Base-by-base conservation (phyloP, 2,797 vertebrate genomes). In the Philypnodon macrostomus region DNA sequence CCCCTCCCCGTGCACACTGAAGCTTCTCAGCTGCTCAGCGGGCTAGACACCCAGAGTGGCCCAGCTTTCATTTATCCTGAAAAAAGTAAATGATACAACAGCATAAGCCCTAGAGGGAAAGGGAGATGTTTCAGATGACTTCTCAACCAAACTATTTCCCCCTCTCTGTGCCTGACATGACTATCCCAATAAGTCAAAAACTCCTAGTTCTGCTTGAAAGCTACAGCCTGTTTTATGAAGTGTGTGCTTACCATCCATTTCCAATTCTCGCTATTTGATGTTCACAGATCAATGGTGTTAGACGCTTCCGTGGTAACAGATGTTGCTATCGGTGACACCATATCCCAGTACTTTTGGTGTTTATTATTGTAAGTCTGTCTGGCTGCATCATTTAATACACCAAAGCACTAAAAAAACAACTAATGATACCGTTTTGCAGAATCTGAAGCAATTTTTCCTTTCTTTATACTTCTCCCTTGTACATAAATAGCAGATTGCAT, bases 11-110 rank as follows among this genome's bases (percentile, higher is more conserved):
- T 47, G 57, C 63, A 52, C 27, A 34, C 49, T 42, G 50, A 75
- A 47, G 73, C 63, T 64, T 74, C 70, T 51, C 23, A n/a, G n/a
- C n/a, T 57, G 61, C 82, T 65, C 83, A 85, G 84, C 73, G 33
- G 63, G 81, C 60, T 0, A 29, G 39, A 67, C 69, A 31, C 71
- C 58, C 47, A 62, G 63, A 77, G 70, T 48, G 36, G 54, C 42
- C 58, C 14, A 24, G 59, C 58, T 71, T 77, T 80, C 73, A 83
- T 77, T 85, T 70, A 66, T 54, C 58, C 54, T 9, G 52, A 64
- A 69, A n/a, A 65, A 58, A 72, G 60, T 64, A 75, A 81, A 75
- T 39, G 44, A 75, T 65, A 67, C 31, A 52, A 53, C 61, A 66
- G 53, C 11, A 27, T 45, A 55, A 70, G 52, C 59, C 63, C 12